Conservation (phyloP, 2,113 vertebrate species). For the Bos javanicus region DNA sequence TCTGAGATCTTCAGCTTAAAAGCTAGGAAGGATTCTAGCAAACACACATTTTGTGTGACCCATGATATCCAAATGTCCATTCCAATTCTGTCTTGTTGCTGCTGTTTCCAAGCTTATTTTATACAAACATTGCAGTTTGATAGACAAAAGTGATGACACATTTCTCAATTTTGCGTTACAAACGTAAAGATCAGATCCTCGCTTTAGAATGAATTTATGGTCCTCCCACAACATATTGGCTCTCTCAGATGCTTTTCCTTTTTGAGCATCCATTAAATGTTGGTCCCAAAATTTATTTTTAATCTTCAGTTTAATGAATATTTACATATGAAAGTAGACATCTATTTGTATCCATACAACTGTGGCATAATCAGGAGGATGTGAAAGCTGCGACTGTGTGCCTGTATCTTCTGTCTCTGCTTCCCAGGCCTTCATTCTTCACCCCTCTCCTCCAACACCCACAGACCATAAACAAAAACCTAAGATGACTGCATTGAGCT, state of each 20-base stretch:
- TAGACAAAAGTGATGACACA: conserved; percentile 85
- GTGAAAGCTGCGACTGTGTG: neutral
- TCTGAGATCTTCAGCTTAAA: conserved; percentile 91
- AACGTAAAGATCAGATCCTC: neutral
- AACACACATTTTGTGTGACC: conserved; percentile 89
- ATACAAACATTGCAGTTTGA: conserved; percentile 91
- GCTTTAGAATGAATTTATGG: neutral
- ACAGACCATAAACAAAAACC: neutral
- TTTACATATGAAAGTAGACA: neutral
- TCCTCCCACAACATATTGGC: neutral
- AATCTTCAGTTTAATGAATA: neutral
- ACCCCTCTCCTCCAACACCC: neutral
- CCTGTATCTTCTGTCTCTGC: neutral
- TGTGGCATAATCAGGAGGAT: neutral
- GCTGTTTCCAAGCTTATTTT: conserved; percentile 89
- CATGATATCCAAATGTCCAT: conserved; percentile 89
- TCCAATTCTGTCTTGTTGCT: conserved; percentile 90
- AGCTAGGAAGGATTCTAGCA: conserved; percentile 87
- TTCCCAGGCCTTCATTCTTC: neutral
- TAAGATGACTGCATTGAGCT: neutral
- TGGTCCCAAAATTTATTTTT: neutral
- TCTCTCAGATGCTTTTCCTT: neutral
- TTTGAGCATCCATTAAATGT: neutral
- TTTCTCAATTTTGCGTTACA: conserved; percentile 43
- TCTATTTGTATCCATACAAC: neutral